Percentiles rank a stretch among this genome's conserved stretches.
These are phyloP conservation scores for Gisinianus flammeolus DNA, from an alignment of 2,888 invertebrate genomes.

Conservation along the genomic window DNA sequence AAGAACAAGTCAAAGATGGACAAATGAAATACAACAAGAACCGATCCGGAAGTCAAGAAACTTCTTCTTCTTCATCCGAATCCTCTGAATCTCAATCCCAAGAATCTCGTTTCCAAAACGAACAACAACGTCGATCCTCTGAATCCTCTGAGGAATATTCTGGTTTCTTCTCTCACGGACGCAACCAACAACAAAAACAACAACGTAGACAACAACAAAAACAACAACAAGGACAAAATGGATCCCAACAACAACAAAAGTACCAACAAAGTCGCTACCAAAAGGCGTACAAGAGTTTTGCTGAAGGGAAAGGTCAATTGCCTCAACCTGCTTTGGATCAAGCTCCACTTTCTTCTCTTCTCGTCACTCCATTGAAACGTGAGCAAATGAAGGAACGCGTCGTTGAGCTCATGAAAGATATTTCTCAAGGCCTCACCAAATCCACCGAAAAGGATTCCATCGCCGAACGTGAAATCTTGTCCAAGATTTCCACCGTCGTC, in stretches of 20 bases:
- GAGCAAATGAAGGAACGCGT: slow-evolving; percentile 11
- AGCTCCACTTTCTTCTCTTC: slow-evolving; percentile 15
- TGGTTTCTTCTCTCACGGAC: neutral
- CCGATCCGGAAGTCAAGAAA: neutral
- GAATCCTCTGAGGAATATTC: too few relatives aligned
- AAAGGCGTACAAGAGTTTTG: neutral
- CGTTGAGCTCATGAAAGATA: neutral
- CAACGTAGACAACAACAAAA: neutral
- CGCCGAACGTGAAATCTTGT: slow-evolving; percentile 41
- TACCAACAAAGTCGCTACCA: neutral
- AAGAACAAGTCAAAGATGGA: slow-evolving; percentile 43
- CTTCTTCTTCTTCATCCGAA: neutral
- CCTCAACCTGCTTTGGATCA: slow-evolving; percentile 4
- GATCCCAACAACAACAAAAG: neutral
- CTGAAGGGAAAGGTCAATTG: slow-evolving; percentile 3
- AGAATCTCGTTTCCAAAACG: neutral
- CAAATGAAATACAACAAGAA: slow-evolving; percentile 18
- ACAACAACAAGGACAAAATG: neutral
- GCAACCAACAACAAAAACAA: neutral
- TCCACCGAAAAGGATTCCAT: slow-evolving; percentile 41
- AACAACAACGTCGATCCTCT: too few relatives aligned
- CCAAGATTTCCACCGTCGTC: slow-evolving; percentile 26
- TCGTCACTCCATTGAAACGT: neutral
- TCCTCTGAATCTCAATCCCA: neutral
- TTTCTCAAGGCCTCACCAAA: slow-evolving; percentile 4